Conservation (phyloP, 2,797 vertebrate species). For the Myripristis murdjan region DNA sequence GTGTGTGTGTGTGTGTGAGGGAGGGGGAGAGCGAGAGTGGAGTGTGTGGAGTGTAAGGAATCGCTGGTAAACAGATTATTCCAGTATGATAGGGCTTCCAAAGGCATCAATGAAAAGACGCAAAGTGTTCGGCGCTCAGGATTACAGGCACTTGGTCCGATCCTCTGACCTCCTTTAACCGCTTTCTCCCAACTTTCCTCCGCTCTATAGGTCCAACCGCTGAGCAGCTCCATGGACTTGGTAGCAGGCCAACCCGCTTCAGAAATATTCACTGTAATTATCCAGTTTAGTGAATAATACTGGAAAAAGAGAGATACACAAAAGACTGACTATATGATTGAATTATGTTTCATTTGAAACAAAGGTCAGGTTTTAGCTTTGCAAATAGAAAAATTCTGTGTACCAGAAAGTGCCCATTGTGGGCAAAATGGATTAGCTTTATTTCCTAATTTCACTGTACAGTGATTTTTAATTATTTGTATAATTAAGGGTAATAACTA, state of each 20-base stretch:
- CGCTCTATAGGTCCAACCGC: constrained; percentile 37
- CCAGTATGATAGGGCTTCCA: constrained; percentile 34
- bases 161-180: constrained; percentile 44
- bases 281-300: constrained; percentile 81
- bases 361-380: constrained; percentile 72
- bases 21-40: no score
- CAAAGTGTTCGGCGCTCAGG: neutral
- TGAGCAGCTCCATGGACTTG: constrained; percentile 53
- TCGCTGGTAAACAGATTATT: constrained; percentile 73
- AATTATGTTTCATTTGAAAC: constrained; percentile 73
- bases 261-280: constrained; percentile 72
- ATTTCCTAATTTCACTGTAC: constrained; percentile 84
- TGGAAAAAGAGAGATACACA: constrained; percentile 52
- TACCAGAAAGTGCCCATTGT: constrained; percentile 72
- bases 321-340: constrained; percentile 66
- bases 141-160: constrained; percentile 1
- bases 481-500: constrained; percentile 81
- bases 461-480: constrained; percentile 83
- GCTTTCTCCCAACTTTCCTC: constrained; percentile 32
- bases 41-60: constrained; percentile 54
- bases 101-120: constrained; percentile 34
- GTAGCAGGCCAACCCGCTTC: constrained; percentile 61
- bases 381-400: constrained; percentile 70
- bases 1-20: constrained; percentile 41
- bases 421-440: constrained; percentile 72